These are phyloP conservation scores for Byasa hedistus DNA, from an alignment of 2,888 invertebrate species.

Conservation along the genomic window DNA sequence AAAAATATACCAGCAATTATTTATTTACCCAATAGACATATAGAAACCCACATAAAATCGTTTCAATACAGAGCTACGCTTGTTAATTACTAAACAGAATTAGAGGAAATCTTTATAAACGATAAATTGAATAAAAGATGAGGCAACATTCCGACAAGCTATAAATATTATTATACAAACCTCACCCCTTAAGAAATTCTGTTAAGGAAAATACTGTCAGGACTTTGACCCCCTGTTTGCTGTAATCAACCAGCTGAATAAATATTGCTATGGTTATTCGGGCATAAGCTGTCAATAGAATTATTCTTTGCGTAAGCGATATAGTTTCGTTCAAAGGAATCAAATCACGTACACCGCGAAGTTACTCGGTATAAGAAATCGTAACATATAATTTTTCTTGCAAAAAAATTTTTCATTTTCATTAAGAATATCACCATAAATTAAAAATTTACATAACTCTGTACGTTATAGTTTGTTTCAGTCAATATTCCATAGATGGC, in stretches of 20 bases:
- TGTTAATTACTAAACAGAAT: slow-evolving; percentile 1
- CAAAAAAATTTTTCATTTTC: background rate
- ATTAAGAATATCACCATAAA: background rate
- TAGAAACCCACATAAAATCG: no score
- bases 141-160: slow-evolving; percentile 12
- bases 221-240: slow-evolving; percentile 21
- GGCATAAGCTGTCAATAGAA: slow-evolving; percentile 24
- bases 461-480: no score
- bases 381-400: background rate
- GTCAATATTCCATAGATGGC: no score
- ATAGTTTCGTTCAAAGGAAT: slow-evolving; percentile 19
- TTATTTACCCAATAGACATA: no score
- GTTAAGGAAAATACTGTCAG: slow-evolving; percentile 15
- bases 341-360: slow-evolving; percentile 11
- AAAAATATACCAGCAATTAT: no score
- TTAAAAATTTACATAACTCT: background rate
- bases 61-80: background rate
- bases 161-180: slow-evolving; percentile 12
- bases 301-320: slow-evolving; percentile 19
- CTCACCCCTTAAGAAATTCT: slow-evolving; percentile 15
- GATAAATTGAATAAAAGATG: slow-evolving; percentile 17
- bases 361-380: background rate
- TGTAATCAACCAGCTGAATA: slow-evolving; percentile 28
- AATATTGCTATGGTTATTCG: slow-evolving; percentile 22
- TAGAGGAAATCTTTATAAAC: slow-evolving; percentile 8